Evolutionary conservation across 2,797 vertebrate genomes (phyloP).

Genomic region (Paramormyrops hopkinsi): DNA sequence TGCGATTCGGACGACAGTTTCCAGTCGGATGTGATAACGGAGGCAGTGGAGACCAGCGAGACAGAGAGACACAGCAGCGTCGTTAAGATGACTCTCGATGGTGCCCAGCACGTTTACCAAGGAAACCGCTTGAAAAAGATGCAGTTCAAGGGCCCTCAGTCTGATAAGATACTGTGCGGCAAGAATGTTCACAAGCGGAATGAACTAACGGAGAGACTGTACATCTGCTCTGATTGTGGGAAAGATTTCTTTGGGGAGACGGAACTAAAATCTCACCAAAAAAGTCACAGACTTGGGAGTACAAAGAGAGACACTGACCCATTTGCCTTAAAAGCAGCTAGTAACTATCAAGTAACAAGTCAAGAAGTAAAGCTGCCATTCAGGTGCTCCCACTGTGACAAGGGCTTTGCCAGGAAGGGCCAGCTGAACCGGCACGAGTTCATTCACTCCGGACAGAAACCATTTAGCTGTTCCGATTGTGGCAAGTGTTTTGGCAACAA

Average conservation of each 20-base stretch:
- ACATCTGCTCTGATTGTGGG: constrained; percentile 17
- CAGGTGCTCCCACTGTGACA: constrained; percentile 8
- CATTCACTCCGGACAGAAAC: constrained; percentile 14
- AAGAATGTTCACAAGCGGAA: background rate
- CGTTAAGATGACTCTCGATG: background rate
- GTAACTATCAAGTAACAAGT: background rate
- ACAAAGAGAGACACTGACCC: background rate
- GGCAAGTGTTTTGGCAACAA: constrained; percentile 16
- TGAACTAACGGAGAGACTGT: background rate
- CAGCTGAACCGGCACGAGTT: constrained; percentile 8
- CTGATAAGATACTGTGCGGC: background rate
- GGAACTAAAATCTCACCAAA: constrained; percentile 8
- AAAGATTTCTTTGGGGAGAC: constrained; percentile 19
- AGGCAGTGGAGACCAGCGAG: background rate
- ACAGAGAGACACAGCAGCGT: background rate
- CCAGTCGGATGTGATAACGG: background rate
- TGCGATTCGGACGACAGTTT: background rate
- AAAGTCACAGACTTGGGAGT: background rate
- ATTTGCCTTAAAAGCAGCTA: background rate
- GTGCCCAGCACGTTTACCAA: background rate
- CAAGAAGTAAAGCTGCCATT: background rate
- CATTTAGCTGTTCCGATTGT: constrained; percentile 3
- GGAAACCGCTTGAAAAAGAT: background rate
- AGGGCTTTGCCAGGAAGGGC: constrained; percentile 13
- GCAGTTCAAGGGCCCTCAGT: background rate